Evolutionary conservation across 2,888 invertebrate genomes (phyloP), one percentile per base, ranked within the genome.

Genomic region (Scelioninae gen. 1): DNA sequence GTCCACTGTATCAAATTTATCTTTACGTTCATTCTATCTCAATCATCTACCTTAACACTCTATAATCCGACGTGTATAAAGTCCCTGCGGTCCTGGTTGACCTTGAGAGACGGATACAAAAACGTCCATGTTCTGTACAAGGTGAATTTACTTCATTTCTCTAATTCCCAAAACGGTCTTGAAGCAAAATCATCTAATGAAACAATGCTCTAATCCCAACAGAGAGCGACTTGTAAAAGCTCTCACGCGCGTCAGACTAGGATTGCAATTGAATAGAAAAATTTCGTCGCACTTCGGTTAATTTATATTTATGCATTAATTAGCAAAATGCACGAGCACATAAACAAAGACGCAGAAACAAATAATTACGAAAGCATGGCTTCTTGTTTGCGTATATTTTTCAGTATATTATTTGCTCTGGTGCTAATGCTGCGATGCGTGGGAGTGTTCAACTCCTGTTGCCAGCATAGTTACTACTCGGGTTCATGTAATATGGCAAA

Each of bases 91-190:
- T 1, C 13, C 43, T 56, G 56, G 34, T 56, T 69, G 69, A 69
- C 69, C 69, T 69, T 69, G 68, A 38, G 40, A 66, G 23, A 15
- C 3, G 47, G 5, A 15, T 10, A n/a, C 34, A n/a, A 38, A 68
- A 55, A 40, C 9, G 38, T 11, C 32, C n/a, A 6, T 7, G 15
- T 47, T 63, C 49, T 34, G 40, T 53, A 40, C 13, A n/a, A n/a
- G n/a, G 40, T 23, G 29, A 65, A n/a, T 29, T 45, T 55, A 31
- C 13, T 58, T 71, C 31, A 32, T 71, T 71, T 34, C 58, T 58
- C 49, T 47, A 49, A 71, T 58, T 58, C 71, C 71, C 71, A 58
- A 58, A 71, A 58, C 40, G 71, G 47, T 47, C 45, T 34, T 69
- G 56, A 69, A 53, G 11, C 31, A 13, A 43, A 47, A 60, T 6